These are phyloP conservation scores for Felis catus DNA, from an alignment of 2,113 vertebrate genomes.

Conservation along the genomic window F.catus_Fca126_mat1.0 CM031412.1:35134001-35134500, in stretches of 20 bases:
- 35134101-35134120: neutral
- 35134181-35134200: neutral
- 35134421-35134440: neutral
- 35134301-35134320: neutral
- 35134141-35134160: neutral
- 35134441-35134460: neutral
- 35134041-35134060: neutral
- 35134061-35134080: neutral
- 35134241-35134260: neutral
- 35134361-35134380: constrained; percentile 11
- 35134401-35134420: neutral
- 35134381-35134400: neutral
- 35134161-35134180: neutral
- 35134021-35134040: neutral
- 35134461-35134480: neutral
- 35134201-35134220: neutral
- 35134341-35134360: neutral
- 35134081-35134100: neutral
- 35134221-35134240: neutral
- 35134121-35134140: neutral
- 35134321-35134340: neutral
- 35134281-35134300: neutral
- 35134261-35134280: neutral
- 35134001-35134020: neutral
- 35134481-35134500: neutral